Conservation (phyloP, 2,797 vertebrate genomes). For the Cygnus olor region DNA sequence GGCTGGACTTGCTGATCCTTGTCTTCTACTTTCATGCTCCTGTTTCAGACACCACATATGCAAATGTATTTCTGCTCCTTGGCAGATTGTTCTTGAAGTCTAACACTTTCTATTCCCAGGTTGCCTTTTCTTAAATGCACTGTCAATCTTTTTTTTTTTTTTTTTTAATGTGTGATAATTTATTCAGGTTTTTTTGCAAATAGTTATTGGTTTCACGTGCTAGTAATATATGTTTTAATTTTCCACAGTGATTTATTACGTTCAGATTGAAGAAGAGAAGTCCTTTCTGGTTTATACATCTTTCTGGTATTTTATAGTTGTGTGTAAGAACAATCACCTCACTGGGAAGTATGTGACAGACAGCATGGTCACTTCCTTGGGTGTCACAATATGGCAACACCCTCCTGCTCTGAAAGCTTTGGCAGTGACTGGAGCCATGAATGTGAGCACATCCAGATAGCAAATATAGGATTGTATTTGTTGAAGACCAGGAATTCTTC, state of each 20-base stretch:
- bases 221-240: not conserved
- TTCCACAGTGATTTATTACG: not conserved
- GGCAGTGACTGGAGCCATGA: not conserved
- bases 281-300: not conserved
- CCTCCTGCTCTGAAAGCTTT: not conserved
- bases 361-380: not conserved
- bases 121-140: not conserved
- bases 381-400: not conserved
- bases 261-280: not conserved
- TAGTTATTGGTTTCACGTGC: not conserved
- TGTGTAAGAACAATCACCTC: not conserved
- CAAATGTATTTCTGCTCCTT: conserved; percentile 23
- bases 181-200: not conserved
- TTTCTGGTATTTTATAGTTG: not conserved
- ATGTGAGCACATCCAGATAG: not conserved
- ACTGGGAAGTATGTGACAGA: not conserved
- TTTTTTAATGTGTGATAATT: not conserved
- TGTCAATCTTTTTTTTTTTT: not conserved
- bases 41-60: not conserved
- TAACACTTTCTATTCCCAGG: not conserved
- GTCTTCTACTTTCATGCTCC: not conserved
- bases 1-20: conserved; percentile 1
- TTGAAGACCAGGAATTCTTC: not conserved
- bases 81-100: conserved; percentile 14
- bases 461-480: not conserved